Percentiles rank a stretch among this genome's conserved stretches.
phyloP scores from a whole-genome alignment of 2,797 vertebrate genomes.

The Pagetopsis macropterus region DNA sequence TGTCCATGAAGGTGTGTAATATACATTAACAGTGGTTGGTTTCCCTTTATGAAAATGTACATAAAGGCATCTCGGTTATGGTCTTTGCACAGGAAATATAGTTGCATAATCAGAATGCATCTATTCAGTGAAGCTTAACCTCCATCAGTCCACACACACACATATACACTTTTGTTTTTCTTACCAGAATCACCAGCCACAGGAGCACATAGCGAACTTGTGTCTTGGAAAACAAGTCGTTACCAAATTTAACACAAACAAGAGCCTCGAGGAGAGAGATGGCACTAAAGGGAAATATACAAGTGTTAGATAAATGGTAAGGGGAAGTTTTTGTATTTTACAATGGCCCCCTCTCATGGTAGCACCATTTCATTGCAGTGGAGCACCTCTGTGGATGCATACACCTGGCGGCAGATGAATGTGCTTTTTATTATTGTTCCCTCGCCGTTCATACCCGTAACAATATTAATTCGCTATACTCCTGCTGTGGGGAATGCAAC shows the following conservation, averaged over 20 bases:
- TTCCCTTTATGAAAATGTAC: background rate
- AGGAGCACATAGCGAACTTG: slow-evolving; percentile 90
- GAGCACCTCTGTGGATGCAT: background rate
- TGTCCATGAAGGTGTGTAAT: background rate
- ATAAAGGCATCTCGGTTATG: background rate
- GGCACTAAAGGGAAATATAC: slow-evolving; percentile 80
- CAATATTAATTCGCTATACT: background rate
- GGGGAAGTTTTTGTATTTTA: slow-evolving; percentile 9
- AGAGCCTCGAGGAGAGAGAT: slow-evolving; percentile 96
- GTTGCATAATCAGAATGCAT: background rate
- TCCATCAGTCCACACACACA: background rate
- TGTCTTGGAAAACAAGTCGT: slow-evolving; percentile 96
- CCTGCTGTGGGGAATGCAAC: background rate
- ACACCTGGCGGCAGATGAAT: background rate
- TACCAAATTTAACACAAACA: slow-evolving; percentile 94
- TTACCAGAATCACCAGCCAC: slow-evolving; percentile 96
- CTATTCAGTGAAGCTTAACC: background rate
- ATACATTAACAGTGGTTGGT: background rate
- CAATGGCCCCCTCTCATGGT: slow-evolving; percentile 62
- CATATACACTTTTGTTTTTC: slow-evolving; percentile 70
- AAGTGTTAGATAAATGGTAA: background rate
- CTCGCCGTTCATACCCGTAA: background rate
- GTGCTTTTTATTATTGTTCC: background rate
- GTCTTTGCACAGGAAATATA: background rate
- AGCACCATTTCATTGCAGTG: slow-evolving; percentile 36